Conservation (phyloP, 2,888 invertebrate species). For the Unio delphinus region DNA sequence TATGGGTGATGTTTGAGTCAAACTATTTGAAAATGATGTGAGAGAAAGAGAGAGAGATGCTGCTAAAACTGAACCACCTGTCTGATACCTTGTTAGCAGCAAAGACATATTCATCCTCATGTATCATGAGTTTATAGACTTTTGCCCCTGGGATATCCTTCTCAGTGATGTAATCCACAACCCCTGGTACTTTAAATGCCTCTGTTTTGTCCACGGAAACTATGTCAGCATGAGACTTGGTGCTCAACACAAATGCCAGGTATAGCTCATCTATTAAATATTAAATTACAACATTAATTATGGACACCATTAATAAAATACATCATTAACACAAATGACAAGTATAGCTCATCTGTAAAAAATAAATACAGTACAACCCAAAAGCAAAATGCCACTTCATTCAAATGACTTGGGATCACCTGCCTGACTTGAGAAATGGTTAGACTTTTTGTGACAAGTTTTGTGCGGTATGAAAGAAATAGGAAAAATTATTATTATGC, state of each 20-base stretch:
- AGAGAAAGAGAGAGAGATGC: too few relatives aligned
- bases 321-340: constrained; percentile 7
- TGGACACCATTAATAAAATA: constrained; percentile 1
- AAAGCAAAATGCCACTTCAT: constrained; percentile 1
- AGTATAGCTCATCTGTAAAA: constrained; percentile 37
- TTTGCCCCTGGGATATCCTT: constrained; percentile 81
- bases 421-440: too few relatives aligned
- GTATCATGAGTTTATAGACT: constrained; percentile 78
- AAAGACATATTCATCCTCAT: constrained; percentile 90
- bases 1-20: too few relatives aligned
- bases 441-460: too few relatives aligned
- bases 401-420: too few relatives aligned
- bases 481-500: too few relatives aligned
- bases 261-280: constrained; percentile 36
- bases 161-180: constrained; percentile 84
- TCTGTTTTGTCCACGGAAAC: constrained; percentile 81
- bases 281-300: neutral
- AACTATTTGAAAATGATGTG: too few relatives aligned
- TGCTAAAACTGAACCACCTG: too few relatives aligned
- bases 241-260: constrained; percentile 59
- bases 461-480: too few relatives aligned
- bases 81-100: constrained; percentile 82
- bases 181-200: constrained; percentile 84
- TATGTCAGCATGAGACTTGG: constrained; percentile 86
- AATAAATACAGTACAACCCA: constrained; percentile 7